phyloP scores from a whole-genome alignment of 2,797 vertebrate species.

The Neosalanx taihuensis region DNA sequence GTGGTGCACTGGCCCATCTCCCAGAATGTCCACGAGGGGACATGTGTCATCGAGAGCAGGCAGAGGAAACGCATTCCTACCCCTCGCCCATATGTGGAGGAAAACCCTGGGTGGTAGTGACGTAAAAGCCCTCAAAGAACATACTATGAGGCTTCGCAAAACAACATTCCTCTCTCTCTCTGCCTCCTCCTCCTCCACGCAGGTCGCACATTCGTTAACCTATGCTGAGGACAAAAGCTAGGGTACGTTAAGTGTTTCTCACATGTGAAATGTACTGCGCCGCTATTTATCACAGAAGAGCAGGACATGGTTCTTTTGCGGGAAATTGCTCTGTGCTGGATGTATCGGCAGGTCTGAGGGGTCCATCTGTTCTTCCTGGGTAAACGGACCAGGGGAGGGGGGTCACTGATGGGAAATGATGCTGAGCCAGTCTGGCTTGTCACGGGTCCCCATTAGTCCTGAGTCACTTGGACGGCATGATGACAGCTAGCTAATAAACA shows the following conservation, averaged over 20 bases:
- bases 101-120: constrained; percentile 81
- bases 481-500: background rate
- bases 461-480: background rate
- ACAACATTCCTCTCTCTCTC: constrained; percentile 70
- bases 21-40: constrained; percentile 62
- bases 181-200: background rate
- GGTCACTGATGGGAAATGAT: background rate
- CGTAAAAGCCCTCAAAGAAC: constrained; percentile 75
- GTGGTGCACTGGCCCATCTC: too few relatives aligned
- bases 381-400: constrained; percentile 6
- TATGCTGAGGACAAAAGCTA: background rate
- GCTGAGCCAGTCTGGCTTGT: background rate
- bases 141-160: constrained; percentile 66
- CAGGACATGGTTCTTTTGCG: too few relatives aligned
- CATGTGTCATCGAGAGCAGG: constrained; percentile 75
- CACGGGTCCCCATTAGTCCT: background rate
- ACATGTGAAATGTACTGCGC: background rate
- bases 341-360: constrained; percentile 7
- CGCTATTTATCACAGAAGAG: too few relatives aligned
- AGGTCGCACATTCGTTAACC: background rate
- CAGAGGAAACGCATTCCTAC: constrained; percentile 72
- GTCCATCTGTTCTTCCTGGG: constrained; percentile 18
- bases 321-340: background rate
- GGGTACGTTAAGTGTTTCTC: background rate
- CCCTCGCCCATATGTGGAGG: constrained; percentile 72